Evolutionary conservation across 1,140 invertebrate species (phyloP).

Genomic region (Zaprionus nigranus): DNA sequence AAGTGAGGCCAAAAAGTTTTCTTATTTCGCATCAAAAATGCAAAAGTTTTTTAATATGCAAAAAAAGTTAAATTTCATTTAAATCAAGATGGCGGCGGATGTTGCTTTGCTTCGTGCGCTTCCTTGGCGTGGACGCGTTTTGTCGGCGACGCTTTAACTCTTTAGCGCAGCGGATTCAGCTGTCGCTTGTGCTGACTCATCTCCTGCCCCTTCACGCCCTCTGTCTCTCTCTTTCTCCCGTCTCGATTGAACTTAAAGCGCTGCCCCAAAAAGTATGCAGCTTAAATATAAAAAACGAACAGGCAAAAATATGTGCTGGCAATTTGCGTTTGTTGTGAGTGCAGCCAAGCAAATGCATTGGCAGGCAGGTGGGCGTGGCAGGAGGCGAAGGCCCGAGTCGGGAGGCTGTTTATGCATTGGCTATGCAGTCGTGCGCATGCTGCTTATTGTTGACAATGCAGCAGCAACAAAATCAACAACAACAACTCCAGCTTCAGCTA

Average conservation of each 20-base stretch:
- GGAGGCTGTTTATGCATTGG: slow-evolving; percentile 43
- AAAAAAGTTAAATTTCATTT: slow-evolving; percentile 78
- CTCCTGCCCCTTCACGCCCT: slow-evolving; percentile 4
- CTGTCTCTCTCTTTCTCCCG: slow-evolving; percentile 3
- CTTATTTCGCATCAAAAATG: slow-evolving; percentile 78
- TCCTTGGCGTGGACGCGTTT: slow-evolving; percentile 16
- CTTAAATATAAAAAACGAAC: slow-evolving; percentile 1
- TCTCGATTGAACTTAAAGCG: slow-evolving; percentile 37
- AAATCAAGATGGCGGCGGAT: slow-evolving; percentile 69
- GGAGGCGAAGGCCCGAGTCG: not conserved
- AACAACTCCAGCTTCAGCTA: slow-evolving; percentile 11
- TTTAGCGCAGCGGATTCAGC: not conserved
- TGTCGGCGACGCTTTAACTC: slow-evolving; percentile 17
- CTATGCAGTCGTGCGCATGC: slow-evolving; percentile 31
- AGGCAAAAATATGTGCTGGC: slow-evolving; percentile 25
- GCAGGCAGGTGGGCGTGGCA: slow-evolving; percentile 22
- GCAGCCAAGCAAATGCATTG: slow-evolving; percentile 44
- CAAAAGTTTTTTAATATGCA: slow-evolving; percentile 81
- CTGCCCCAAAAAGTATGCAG: slow-evolving; percentile 14
- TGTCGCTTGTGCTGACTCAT: slow-evolving; percentile 18
- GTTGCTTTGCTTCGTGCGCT: slow-evolving; percentile 18
- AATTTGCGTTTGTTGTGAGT: slow-evolving; percentile 45
- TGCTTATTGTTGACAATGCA: slow-evolving; percentile 56
- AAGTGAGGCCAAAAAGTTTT: slow-evolving; percentile 64
- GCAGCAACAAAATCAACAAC: slow-evolving; percentile 42